These are phyloP conservation scores for Oreonectes daqikongensis DNA, from an alignment of 2,797 vertebrate species.

Conservation along the genomic window DNA sequence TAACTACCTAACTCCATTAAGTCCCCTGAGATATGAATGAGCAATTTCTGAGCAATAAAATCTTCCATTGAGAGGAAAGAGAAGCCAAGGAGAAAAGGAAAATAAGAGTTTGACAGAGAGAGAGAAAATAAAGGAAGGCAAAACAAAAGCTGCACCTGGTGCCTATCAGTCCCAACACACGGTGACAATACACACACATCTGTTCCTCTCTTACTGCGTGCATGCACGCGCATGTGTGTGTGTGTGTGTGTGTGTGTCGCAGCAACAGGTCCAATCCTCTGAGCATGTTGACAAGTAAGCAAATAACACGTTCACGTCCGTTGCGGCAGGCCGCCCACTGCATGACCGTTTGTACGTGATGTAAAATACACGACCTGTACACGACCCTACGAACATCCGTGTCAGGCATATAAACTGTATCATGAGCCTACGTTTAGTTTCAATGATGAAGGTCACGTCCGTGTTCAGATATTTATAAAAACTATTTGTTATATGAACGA, in stretches of 20 bases:
- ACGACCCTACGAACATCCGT: no score
- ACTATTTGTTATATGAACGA: not conserved
- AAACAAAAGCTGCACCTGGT: slow-evolving; percentile 99
- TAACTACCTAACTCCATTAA: no score
- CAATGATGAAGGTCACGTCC: no score
- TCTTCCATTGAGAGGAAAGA: slow-evolving; percentile 13
- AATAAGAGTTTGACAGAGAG: slow-evolving; percentile 31
- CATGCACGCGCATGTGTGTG: slow-evolving; percentile 21
- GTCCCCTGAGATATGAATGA: slow-evolving; percentile 5
- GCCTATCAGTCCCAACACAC: slow-evolving; percentile 73
- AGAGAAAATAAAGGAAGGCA: slow-evolving; percentile 64
- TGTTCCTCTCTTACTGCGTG: slow-evolving; percentile 77
- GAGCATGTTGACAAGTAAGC: slow-evolving; percentile 16
- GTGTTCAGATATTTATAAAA: not conserved
- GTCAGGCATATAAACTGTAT: no score
- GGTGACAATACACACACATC: slow-evolving; percentile 87
- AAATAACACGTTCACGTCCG: slow-evolving; percentile 4
- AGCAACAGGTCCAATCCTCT: slow-evolving; percentile 52
- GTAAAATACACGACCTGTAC: no score
- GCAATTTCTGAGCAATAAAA: not conserved
- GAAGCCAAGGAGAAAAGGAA: slow-evolving; percentile 57
- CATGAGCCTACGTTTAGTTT: no score
- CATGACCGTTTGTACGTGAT: no score
- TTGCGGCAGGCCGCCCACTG: not conserved
- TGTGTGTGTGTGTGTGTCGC: slow-evolving; percentile 19